phyloP scores from a whole-genome alignment of 2,797 vertebrate species.

The Brachymystax lenok region DNA sequence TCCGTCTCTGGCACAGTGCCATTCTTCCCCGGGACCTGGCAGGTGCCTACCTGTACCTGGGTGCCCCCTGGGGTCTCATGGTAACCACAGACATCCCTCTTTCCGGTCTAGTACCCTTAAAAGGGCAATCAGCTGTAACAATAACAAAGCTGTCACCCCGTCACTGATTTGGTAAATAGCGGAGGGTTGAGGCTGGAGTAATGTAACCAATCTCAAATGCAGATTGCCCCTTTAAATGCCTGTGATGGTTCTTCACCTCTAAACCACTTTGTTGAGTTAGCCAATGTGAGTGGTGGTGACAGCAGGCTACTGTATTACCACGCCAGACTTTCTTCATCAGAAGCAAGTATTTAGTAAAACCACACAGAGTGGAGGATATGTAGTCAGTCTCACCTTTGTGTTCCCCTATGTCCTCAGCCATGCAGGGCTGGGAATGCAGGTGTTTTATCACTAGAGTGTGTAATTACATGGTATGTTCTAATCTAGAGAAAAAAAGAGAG shows the following conservation, averaged over 20 bases:
- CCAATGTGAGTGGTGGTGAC: too few species aligned
- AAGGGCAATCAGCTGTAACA: too few species aligned
- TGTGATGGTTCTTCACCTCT: too few species aligned
- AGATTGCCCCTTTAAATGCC: too few species aligned
- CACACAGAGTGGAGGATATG: not conserved
- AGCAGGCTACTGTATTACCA: too few species aligned
- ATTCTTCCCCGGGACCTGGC: slow-evolving; percentile 16
- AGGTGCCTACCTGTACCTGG: slow-evolving; percentile 32
- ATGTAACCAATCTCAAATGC: too few species aligned
- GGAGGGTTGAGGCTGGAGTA: too few species aligned
- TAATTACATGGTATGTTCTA: not conserved
- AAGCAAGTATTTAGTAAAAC: not conserved
- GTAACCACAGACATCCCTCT: slow-evolving; percentile 16
- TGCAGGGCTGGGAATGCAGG: slow-evolving; percentile 26
- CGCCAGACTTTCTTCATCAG: too few species aligned
- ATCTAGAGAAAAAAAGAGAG: not conserved
- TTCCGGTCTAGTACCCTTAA: not conserved
- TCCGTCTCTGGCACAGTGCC: slow-evolving; percentile 34
- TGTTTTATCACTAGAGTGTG: slow-evolving; percentile 30
- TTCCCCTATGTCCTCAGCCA: slow-evolving; percentile 35
- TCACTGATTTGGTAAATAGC: too few species aligned
- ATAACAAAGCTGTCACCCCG: too few species aligned
- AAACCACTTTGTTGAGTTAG: too few species aligned
- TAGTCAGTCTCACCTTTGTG: slow-evolving; percentile 17
- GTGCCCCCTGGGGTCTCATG: slow-evolving; percentile 16